Percentiles rank a stretch among this genome's conserved stretches.
Conservation (phyloP, 92 coral and sea anemone genomes). For the Actinernus sp. region DNA sequence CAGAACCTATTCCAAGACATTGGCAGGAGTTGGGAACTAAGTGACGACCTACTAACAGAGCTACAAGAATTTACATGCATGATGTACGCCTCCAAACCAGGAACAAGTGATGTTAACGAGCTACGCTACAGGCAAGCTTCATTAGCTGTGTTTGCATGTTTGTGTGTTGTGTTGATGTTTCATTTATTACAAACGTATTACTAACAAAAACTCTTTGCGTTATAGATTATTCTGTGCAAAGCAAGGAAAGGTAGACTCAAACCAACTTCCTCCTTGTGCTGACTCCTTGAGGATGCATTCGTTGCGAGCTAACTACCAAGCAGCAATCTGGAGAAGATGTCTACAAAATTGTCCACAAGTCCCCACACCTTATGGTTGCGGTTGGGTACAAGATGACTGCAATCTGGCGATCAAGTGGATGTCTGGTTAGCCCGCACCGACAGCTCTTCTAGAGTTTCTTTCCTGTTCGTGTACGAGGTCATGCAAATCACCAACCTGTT, state of each 20-base stretch:
- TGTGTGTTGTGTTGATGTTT: no score
- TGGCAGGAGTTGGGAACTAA: conserved; percentile 39
- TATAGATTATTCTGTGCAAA: conserved; percentile 49
- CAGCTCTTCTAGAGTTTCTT: conserved; percentile 39
- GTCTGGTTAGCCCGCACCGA: conserved; percentile 37
- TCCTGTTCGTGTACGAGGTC: conserved; percentile 33
- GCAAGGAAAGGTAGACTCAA: conserved; percentile 54
- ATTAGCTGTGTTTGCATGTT: background rate
- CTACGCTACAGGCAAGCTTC: conserved; percentile 32
- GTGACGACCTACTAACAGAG: conserved; percentile 25
- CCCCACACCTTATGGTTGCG: conserved; percentile 57
- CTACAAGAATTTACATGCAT: conserved; percentile 52
- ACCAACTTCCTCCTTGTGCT: conserved; percentile 62
- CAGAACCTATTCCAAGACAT: conserved; percentile 42
- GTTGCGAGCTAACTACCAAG: conserved; percentile 53
- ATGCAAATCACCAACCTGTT: conserved; percentile 42
- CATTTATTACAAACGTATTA: conserved; percentile 2
- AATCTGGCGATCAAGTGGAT: conserved; percentile 40
- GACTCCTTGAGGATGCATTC: conserved; percentile 40
- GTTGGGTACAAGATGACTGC: conserved; percentile 33
- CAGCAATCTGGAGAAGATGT: conserved; percentile 50
- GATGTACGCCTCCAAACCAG: conserved; percentile 37
- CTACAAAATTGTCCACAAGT: conserved; percentile 48
- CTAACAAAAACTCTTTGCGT: background rate
- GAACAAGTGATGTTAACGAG: conserved; percentile 48